Base-by-base conservation (phyloP, 2,797 vertebrate genomes). In the Petrocephalus sullivani region DNA sequence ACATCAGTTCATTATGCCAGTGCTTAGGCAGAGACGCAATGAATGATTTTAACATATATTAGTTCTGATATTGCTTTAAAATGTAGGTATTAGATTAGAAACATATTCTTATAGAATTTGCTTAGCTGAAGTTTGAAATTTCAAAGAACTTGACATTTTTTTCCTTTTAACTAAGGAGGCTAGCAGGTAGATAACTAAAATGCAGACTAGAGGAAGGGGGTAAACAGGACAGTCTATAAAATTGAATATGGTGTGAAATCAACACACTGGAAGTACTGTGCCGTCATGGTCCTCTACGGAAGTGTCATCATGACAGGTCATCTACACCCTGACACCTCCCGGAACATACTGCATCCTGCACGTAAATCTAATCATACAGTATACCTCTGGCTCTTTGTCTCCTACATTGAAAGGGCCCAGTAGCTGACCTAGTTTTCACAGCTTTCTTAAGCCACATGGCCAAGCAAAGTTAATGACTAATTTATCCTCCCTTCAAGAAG, bases 31-130 rank as follows among this genome's bases (percentile, higher is more conserved):
- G 37, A 78, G 37, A 78, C 14, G 71, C 71, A 41, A 46, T 28
- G 14, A 92, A 89, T 89, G 92, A 28, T 90, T 88, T 84, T 91
- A 89, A 90, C 71, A 78, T 7, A n/a, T 41, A 49, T 57, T 19
- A 57, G 10, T 3, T 57, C 2, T 57, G 56, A 3, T 51, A 51
- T 51, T 51, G 49, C 8, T 51, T 51, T 51, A 51, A 51, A 51
- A 51, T 51, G 5, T 51, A 51, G 8, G 49, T 51, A 51, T 51
- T 51, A 51, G 49, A 51, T 51, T 51, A 51, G 49, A 51, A 51
- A 51, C 49, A 51, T 51, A 51, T 51, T 51, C 7, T 51, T 7
- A 9, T 51, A 7, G 6, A 51, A 51, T 51, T 51, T 51, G 5
- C 49, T 7, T 6, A 51, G 49, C 49, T 51, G 6, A 51, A 9